Conservation (phyloP, 2,797 vertebrate genomes). For the Discoglossus pictus region DNA sequence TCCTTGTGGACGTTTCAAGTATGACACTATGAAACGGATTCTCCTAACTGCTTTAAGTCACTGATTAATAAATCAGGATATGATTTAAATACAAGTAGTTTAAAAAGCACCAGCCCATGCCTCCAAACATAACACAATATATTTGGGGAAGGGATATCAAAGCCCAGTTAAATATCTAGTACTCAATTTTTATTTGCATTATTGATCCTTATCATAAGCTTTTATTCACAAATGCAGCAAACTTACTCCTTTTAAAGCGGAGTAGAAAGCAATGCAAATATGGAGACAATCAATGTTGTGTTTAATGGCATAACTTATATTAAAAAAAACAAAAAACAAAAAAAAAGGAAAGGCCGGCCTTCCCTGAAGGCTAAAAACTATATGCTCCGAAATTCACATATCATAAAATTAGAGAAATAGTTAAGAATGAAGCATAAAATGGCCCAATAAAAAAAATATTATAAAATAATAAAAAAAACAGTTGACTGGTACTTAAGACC, state of each 20-base stretch:
- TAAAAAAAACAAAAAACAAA: too few relatives aligned
- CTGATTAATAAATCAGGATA: background rate
- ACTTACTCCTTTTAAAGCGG: background rate
- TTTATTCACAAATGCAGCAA: background rate
- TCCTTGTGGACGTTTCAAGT: conserved; percentile 4
- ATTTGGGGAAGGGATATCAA: conserved; percentile 1
- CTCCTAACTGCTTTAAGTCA: background rate
- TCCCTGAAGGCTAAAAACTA: background rate
- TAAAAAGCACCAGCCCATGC: background rate
- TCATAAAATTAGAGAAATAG: background rate
- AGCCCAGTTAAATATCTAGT: background rate
- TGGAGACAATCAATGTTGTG: background rate
- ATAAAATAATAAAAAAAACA: conserved; percentile 8
- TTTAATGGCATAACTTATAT: too few relatives aligned
- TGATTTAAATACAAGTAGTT: background rate
- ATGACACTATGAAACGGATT: conserved; percentile 5
- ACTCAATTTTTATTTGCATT: background rate
- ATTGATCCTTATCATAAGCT: background rate
- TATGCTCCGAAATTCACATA: background rate
- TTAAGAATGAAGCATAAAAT: background rate
- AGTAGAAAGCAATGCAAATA: conserved; percentile 19
- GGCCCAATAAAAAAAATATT: background rate
- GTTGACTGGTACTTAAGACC: background rate
- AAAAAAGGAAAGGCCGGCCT: background rate
- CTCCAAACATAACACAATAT: background rate